These are phyloP conservation scores for Eulemur albifrons DNA, from an alignment of 2,797 vertebrate genomes.

Conservation along the genomic window DNA sequence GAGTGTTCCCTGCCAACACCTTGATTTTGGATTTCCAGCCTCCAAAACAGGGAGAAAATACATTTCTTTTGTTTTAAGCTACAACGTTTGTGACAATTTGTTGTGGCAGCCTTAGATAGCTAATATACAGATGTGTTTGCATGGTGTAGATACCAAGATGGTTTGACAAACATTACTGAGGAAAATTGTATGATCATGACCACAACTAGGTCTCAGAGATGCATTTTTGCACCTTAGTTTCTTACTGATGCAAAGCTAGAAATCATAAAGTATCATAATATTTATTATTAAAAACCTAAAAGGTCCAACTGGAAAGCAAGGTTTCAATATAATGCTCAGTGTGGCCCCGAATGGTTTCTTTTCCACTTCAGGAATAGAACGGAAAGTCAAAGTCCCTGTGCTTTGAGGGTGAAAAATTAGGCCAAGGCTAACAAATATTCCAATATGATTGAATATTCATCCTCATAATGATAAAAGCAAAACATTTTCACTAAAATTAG, in stretches of 20 bases:
- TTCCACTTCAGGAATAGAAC: not conserved
- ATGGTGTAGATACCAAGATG: not conserved
- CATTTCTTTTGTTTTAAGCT: not conserved
- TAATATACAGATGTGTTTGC: not conserved
- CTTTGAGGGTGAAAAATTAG: not conserved
- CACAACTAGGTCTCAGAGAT: not conserved
- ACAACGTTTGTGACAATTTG: not conserved
- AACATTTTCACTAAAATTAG: not conserved
- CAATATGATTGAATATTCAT: not conserved
- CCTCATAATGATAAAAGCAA: not conserved
- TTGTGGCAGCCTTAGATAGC: not conserved
- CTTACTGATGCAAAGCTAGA: not conserved
- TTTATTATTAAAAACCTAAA: slow-evolving; percentile 10
- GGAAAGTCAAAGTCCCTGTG: not conserved
- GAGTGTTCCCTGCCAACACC: not conserved
- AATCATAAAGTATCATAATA: not conserved
- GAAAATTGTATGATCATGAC: not conserved
- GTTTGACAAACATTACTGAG: not conserved
- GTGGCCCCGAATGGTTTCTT: not conserved
- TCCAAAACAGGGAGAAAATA: not conserved
- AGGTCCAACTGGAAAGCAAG: not conserved
- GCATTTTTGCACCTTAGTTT: not conserved
- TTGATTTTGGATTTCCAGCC: not conserved
- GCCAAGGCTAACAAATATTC: not conserved
- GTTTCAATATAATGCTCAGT: not conserved